Base-by-base conservation (phyloP, 2,888 invertebrate genomes). In the Dysmachus trigonus region DNA sequence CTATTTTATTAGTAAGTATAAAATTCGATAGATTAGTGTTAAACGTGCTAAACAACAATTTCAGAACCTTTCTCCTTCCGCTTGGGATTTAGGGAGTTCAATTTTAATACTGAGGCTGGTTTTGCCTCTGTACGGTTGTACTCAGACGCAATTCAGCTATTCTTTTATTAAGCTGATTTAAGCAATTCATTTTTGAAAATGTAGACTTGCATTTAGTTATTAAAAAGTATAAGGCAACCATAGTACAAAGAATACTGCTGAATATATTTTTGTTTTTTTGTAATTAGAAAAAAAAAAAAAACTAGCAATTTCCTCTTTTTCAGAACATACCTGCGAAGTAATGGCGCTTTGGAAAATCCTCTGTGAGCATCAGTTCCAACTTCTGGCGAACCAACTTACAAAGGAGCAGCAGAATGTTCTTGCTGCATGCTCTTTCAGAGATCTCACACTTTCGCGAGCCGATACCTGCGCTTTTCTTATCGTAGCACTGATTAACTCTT, bases 261-360 rank as follows among this genome's bases (percentile, higher is more conserved):
- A 13, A 0, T 47, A 15, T 10, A 38, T 38, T 38, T 38, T 8
- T n/a, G 33, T 33, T 33, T 33, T 33, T 33, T 33, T 30, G 15
- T 33, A 8, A 79, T 15, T 15, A 10, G n/a, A 71, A 15, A 18
- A 33, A 35, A 2, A 71, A 15, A 18, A 33, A 35, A 2, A 74
- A 10, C 18, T 31, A 47, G 2, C 5, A 47, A 47, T 47, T 7
- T 18, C 47, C 7, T 2, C 47, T 5, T n/a, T n/a, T 87, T 90
- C 91, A 92, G 94, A 93, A 87, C 95, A 97, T 90, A 95, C 96
- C 1, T 96, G 97, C 90, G 98, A 99, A 93, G 96, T 98, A 89
- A 93, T 99, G 79, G 96, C 97, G 18, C 93, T 99, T 73, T 98
- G 99, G 98, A 96, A 96, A 91, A 95, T 99, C 85, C 93, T 99